These are phyloP conservation scores for Sinocyclocheilus rhinocerous DNA, from an alignment of 2,113 vertebrate species.

Conservation along the genomic window DNA sequence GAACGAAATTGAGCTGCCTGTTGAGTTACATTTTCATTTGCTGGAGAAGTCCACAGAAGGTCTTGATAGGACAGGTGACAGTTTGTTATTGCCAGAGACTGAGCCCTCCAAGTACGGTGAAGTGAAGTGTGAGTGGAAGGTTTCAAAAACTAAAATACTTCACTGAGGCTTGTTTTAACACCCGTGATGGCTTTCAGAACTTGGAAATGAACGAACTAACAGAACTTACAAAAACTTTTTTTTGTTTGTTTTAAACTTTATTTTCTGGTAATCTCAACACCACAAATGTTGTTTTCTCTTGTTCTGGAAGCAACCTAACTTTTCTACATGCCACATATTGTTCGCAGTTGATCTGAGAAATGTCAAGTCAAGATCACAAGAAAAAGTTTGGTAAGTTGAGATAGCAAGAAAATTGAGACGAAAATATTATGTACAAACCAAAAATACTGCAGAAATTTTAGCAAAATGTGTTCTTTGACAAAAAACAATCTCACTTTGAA, in stretches of 20 bases:
- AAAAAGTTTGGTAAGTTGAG: not conserved
- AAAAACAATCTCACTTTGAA: not conserved
- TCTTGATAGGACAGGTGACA: slow-evolving; percentile 35
- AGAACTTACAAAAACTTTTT: not conserved
- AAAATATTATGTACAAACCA: too few relatives aligned
- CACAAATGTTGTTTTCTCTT: not conserved
- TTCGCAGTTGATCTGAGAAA: not conserved
- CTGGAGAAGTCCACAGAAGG: slow-evolving; percentile 34
- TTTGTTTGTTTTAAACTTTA: not conserved
- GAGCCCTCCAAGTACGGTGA: not conserved
- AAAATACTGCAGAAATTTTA: not conserved
- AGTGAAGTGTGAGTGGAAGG: not conserved
- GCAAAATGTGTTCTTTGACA: not conserved
- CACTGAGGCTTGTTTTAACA: not conserved
- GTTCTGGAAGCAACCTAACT: not conserved
- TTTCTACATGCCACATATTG: not conserved
- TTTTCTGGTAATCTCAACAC: not conserved
- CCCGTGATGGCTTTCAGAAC: not conserved
- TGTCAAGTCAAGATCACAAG: not conserved
- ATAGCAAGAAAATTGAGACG: not conserved
- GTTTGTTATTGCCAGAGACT: slow-evolving; percentile 36
- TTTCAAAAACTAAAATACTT: not conserved
- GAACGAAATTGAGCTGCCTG: slow-evolving; percentile 52
- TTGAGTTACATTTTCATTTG: slow-evolving; percentile 50
- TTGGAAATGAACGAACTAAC: not conserved